These are phyloP conservation scores for Nemopilema nomurai DNA, from an alignment of 30 jellyfish, hydroid and myxozoan genomes.

Conservation along the genomic window DNA sequence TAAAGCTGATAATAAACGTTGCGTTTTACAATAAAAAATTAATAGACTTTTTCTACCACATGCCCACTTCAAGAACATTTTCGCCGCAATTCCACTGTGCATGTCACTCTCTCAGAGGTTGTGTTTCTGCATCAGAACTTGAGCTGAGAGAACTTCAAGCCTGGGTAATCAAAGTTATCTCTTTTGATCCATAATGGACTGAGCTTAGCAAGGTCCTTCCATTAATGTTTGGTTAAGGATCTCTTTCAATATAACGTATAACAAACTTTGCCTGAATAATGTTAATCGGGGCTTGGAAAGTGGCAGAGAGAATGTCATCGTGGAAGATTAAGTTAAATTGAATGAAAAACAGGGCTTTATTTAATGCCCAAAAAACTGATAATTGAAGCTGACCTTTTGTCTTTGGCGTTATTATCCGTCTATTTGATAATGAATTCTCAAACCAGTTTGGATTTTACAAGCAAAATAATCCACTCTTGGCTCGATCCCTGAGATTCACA, in stretches of 20 bases:
- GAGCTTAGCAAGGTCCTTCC: too few species aligned
- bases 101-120: neutral
- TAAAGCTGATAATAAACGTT: too few species aligned
- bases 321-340: neutral
- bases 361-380: neutral
- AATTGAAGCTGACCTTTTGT: neutral
- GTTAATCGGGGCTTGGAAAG: neutral
- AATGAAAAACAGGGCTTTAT: neutral
- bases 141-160: neutral
- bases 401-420: neutral
- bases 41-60: too few species aligned
- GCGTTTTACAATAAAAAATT: too few species aligned
- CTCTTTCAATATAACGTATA: neutral
- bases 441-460: neutral
- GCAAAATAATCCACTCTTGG: neutral
- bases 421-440: neutral
- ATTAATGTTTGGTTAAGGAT: neutral
- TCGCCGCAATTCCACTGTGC: neutral
- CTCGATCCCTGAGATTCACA: neutral
- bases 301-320: neutral
- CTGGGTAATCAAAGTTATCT: too few species aligned
- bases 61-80: too few species aligned
- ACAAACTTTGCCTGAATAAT: neutral
- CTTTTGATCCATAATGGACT: too few species aligned
- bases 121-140: neutral